Evolutionary conservation across 2,888 invertebrate species (phyloP).

Genomic region (Syrista parreyssii): DNA sequence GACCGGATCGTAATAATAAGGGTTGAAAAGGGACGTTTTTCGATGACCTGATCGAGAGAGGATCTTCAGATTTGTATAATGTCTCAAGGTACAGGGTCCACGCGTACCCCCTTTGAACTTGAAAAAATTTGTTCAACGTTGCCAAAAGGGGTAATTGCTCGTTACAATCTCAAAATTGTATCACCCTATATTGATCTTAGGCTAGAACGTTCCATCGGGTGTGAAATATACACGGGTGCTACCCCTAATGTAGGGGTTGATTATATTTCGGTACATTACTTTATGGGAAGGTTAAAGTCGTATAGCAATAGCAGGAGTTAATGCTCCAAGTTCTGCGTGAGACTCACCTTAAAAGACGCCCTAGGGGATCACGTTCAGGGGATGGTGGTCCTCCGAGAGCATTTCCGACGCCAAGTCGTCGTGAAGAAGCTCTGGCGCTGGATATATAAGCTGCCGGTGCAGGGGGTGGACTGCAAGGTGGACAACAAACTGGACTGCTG

Average conservation of each 20-base stretch:
- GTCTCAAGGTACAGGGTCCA: not conserved
- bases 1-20: not conserved
- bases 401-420: constrained; percentile 50
- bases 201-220: not conserved
- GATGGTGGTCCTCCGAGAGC: constrained; percentile 49
- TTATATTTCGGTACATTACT: not conserved
- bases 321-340: not conserved
- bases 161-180: not conserved
- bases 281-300: not conserved
- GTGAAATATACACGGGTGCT: not conserved
- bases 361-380: constrained; percentile 55
- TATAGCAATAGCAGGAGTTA: not conserved
- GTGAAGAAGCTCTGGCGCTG: constrained; percentile 58
- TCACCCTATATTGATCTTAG: not conserved
- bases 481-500: constrained; percentile 55
- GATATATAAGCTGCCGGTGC: constrained; percentile 63
- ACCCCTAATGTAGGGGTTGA: not conserved
- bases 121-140: not conserved
- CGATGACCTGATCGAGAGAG: not conserved
- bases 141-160: not conserved
- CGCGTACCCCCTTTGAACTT: not conserved
- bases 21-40: not conserved
- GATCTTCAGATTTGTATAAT: not conserved
- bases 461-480: constrained; percentile 59
- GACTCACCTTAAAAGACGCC: constrained; percentile 52